Percentiles rank a stretch among this genome's conserved stretches.
Conservation (phyloP, 2,888 invertebrate species). For the Oxystoma pomonae region DNA sequence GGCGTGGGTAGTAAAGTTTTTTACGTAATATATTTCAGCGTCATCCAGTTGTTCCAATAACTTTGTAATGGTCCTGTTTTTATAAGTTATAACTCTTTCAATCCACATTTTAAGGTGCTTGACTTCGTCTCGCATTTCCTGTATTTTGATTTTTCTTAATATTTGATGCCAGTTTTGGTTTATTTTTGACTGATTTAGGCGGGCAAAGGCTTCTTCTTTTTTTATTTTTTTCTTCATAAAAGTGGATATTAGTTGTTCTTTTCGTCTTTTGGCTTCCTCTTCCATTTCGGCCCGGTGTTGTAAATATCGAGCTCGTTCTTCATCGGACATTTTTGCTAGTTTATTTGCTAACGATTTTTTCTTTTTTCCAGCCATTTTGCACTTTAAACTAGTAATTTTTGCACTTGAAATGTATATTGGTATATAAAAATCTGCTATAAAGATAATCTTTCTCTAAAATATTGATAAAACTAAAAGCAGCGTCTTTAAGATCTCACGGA, state of each 20-base stretch:
- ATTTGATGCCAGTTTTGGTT: slow-evolving; percentile 82
- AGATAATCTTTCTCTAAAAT: no score
- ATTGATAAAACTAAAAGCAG: background rate
- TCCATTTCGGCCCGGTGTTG: slow-evolving; percentile 80
- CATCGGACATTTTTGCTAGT: slow-evolving; percentile 79
- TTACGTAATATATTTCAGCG: slow-evolving; percentile 69
- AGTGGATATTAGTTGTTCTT: slow-evolving; percentile 72
- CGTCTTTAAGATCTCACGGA: no score
- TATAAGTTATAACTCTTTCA: slow-evolving; percentile 60
- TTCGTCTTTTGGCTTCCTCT: slow-evolving; percentile 73
- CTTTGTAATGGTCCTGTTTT: slow-evolving; percentile 61
- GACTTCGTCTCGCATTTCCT: slow-evolving; percentile 67
- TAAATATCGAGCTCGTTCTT: slow-evolving; percentile 74
- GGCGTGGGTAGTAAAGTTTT: slow-evolving; percentile 69
- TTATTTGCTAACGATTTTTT: slow-evolving; percentile 73
- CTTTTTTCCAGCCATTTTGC: slow-evolving; percentile 48
- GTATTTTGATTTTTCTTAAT: slow-evolving; percentile 70
- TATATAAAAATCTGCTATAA: background rate
- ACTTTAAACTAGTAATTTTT: background rate
- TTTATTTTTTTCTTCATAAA: slow-evolving; percentile 85
- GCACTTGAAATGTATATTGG: background rate
- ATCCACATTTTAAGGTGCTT: slow-evolving; percentile 59
- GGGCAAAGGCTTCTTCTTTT: slow-evolving; percentile 73
- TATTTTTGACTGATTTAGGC: slow-evolving; percentile 77
- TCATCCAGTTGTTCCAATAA: slow-evolving; percentile 63